Evolutionary conservation across 2,113 vertebrate genomes (phyloP), one percentile per base, ranked within the genome.

Genomic region (Hippocampus barbouri): DNA sequence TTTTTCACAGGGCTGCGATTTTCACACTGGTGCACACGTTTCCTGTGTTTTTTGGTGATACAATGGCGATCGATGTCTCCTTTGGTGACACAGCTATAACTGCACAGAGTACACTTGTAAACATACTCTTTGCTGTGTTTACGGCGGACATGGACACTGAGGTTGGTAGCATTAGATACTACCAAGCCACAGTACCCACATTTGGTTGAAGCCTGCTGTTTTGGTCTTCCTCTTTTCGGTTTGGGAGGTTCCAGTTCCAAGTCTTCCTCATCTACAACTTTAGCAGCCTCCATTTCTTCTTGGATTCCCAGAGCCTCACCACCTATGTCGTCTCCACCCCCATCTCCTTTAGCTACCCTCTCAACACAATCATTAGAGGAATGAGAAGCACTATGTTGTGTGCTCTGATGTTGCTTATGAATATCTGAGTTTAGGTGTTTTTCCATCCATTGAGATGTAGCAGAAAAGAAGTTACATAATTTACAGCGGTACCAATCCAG

Each of bases 51-150:
- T 87, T 96, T 98, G 9, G 98, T 99, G 67, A 95, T 91, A 82
- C 97, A 98, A 49, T 99, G 98, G 1, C 98, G 96, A 73, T 99
- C 98, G 95, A 99, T 99, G 74, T 99, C 98, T 57, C 98, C 98
- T 93, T 98, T 98, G 56, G 98, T 99, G 61, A 99, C 98, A 0
- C 96, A 98, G 74, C 94, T 98, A 68, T 99, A 99, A 85, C 94
- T 96, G 79, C 98, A 99, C 65, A 97, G 86, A 65, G 93, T 97
- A 86, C 98, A 99, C 79, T 94, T 92, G 78, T 96, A 99, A 76
- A 96, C 96, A 47, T 98, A 99, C 51, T 98, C 93, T 71, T 95
- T 97, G 77, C 96, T 98, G 85, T 99, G 98, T 82, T 95, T 98
- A 51, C 98, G 95, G 23, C 95, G 93, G 65, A 99, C 95, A 49